These are phyloP conservation scores for Tadarida brasiliensis DNA, from an alignment of 2,797 vertebrate genomes.

Conservation along the genomic window DNA sequence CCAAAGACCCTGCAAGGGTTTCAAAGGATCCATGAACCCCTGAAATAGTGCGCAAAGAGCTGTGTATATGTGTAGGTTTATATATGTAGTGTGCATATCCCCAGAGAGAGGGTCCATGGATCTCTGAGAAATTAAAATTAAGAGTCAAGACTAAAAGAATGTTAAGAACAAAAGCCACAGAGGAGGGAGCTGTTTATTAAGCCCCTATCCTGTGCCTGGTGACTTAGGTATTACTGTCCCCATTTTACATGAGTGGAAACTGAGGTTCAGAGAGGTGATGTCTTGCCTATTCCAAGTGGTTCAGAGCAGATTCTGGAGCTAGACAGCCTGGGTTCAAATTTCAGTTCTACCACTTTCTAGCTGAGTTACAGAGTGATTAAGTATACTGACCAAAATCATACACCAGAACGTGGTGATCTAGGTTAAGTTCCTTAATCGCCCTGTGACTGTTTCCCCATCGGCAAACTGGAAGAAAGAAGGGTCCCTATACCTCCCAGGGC, in stretches of 20 bases:
- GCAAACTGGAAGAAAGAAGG: neutral
- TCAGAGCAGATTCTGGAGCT: neutral
- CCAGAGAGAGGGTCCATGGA: neutral
- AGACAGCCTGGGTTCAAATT: neutral
- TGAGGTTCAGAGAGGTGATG: neutral
- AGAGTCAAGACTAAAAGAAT: neutral
- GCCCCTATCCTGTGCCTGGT: neutral
- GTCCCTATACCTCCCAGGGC: neutral
- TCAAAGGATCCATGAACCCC: neutral
- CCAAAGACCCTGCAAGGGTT: neutral
- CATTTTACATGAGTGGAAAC: neutral
- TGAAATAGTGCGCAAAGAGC: neutral
- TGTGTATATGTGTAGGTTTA: neutral
- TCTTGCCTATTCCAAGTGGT: neutral
- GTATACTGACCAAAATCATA: neutral
- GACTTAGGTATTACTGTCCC: neutral
- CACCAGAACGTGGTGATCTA: neutral
- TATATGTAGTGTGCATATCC: neutral
- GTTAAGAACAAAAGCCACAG: neutral
- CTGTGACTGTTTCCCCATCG: neutral
- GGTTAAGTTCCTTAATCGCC: neutral
- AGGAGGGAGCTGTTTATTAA: neutral
- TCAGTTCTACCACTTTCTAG: neutral
- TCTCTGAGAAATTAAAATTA: neutral
- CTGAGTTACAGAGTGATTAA: neutral